Evolutionary conservation across 2,113 vertebrate species (phyloP), one percentile per base, ranked within the genome.

Genomic region (Puffinus mauretanicus): DNA sequence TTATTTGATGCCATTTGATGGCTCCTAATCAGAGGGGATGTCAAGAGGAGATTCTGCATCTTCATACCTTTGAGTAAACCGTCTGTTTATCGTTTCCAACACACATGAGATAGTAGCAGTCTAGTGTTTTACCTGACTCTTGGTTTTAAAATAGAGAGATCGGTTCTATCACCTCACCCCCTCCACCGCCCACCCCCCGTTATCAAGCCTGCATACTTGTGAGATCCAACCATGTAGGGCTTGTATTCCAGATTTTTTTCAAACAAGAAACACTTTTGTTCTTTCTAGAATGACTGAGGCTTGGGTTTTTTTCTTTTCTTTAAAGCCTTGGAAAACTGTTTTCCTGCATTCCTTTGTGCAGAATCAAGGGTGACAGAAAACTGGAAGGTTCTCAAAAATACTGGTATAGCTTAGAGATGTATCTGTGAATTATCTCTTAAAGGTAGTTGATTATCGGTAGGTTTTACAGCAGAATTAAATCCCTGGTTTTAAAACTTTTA

Each of bases 361-460:
- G 24, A 86, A 46, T 26, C 30, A n/a, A 64, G 5, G 22, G 12
- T 72, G 32, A 88, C 83, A 82, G n/a, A 91, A 86, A 76, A 40
- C 27, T 7, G 32, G 12, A 11, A 71, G 8, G 24, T 71, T 90
- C 57, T 81, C 19, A 13, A 55, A 94, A 91, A 70, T 61, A 8
- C 14, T 0, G 2, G 0, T 64, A 5, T 40, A 77, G 26, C 36
- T 64, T 87, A 22, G 36, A 83, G 26, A 17, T 58, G 1, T 46
- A 25, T 46, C 29, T 90, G 4, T 30, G 61, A 77, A 60, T n/a
- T 77, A 20, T 55, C 27, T 86, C 21, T 51, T 72, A 69, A 77
- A 49, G 10, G 66, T 38, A n/a, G 20, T 80, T 32, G 22, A 55
- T 75, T 61, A 32, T 34, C 57, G 27, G 10, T 77, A 55, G 42